These are phyloP conservation scores for Pristionchus mayeri DNA, from an alignment of 2,888 invertebrate species.

Conservation along the genomic window DNA sequence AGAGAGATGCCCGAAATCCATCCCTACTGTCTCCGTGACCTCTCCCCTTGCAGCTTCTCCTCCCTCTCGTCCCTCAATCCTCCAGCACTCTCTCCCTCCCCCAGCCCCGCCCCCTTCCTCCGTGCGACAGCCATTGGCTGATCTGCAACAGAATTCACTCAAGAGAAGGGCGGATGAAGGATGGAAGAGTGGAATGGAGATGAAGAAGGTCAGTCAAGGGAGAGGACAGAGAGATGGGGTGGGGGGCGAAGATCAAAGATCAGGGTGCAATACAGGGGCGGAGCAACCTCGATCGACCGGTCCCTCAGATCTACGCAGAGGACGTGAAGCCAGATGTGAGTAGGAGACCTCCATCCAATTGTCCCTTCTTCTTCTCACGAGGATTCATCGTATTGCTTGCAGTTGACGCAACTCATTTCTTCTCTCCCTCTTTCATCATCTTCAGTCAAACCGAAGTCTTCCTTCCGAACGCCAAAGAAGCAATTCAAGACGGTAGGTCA, in stretches of 20 bases:
- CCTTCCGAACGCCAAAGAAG: slow-evolving; percentile 43
- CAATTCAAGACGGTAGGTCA: slow-evolving; percentile 41
- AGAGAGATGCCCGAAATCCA: neutral
- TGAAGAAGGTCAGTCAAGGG: neutral
- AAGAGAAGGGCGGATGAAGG: slow-evolving; percentile 34
- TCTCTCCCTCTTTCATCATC: neutral
- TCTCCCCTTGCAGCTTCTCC: neutral
- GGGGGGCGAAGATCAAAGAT: neutral
- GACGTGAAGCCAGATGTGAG: slow-evolving; percentile 42
- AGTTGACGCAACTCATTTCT: neutral
- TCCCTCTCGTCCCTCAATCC: neutral
- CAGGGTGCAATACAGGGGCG: neutral
- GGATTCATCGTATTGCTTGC: neutral
- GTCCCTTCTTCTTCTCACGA: neutral
- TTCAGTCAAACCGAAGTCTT: neutral
- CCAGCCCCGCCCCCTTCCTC: neutral
- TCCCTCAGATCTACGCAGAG: neutral
- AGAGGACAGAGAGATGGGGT: neutral
- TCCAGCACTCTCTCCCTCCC: neutral
- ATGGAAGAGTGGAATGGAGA: slow-evolving; percentile 11
- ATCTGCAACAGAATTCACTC: slow-evolving; percentile 36
- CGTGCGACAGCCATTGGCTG: slow-evolving; percentile 30
- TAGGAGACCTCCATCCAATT: neutral
- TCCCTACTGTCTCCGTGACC: neutral
- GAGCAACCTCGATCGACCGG: neutral